A percentile compares a stretch with the other conserved stretches of the same genome.
These are phyloP conservation scores for Therioaphis trifolii DNA, from an alignment of 2,888 invertebrate genomes.

Conservation along the genomic window DNA sequence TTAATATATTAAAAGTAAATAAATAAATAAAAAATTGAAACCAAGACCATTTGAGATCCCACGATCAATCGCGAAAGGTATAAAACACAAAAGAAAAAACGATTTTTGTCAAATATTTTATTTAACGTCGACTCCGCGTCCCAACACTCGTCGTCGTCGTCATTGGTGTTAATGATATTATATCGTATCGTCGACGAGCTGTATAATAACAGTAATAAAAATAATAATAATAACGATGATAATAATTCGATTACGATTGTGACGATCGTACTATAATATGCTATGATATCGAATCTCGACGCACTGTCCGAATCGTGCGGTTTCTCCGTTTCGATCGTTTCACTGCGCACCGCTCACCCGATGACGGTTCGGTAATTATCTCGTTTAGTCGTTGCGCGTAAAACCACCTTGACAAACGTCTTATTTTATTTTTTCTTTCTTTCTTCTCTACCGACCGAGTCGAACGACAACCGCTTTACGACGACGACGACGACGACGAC, in stretches of 20 bases:
- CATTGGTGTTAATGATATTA: not conserved
- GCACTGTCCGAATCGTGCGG: not conserved
- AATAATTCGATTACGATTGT: too few species aligned
- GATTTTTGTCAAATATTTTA: not conserved
- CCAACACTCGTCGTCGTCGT: not conserved
- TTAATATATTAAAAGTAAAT: not conserved
- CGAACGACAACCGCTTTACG: too few species aligned
- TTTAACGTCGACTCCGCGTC: not conserved
- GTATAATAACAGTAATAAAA: not conserved
- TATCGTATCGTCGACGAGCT: not conserved
- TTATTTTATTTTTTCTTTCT: too few species aligned
- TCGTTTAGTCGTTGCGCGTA: too few species aligned
- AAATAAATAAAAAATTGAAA: not conserved
- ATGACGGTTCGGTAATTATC: too few species aligned
- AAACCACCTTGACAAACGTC: too few species aligned
- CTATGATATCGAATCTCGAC: not conserved
- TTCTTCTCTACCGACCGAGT: not conserved
- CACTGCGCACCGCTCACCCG: too few species aligned
- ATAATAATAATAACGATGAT: not conserved
- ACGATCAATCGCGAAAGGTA: constrained; percentile 27
- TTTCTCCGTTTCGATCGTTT: too few species aligned
- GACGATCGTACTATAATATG: too few species aligned
- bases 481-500: too few species aligned
- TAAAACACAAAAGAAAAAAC: not conserved
- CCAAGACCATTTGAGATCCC: constrained; percentile 39